phyloP scores from a whole-genome alignment of 2,888 invertebrate genomes.

The Ashinkailepas kermadecensis region DNA sequence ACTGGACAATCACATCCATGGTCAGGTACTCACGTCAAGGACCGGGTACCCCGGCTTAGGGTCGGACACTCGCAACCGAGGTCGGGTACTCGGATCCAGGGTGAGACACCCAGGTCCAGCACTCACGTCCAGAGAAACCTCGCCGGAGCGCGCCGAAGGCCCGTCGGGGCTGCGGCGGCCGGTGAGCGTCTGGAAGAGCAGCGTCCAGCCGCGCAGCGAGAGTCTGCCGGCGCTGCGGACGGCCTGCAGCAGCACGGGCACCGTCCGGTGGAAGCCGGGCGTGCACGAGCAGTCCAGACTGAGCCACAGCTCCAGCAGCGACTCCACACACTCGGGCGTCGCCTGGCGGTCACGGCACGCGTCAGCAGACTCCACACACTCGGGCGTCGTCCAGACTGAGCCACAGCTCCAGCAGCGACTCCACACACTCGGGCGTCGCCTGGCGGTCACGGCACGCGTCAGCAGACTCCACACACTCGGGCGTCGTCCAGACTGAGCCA shows the following conservation, averaged over 20 bases:
- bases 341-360: constrained; percentile 49
- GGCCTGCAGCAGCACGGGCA: constrained; percentile 29
- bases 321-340: constrained; percentile 64
- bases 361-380: too few relatives aligned
- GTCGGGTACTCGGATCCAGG: too few relatives aligned
- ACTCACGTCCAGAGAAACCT: constrained; percentile 51
- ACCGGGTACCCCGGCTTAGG: too few relatives aligned
- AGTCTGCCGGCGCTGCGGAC: constrained; percentile 42
- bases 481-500: constrained; percentile 43
- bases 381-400: constrained; percentile 65
- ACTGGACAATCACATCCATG: too few relatives aligned
- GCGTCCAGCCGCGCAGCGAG: constrained; percentile 49
- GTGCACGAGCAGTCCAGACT: constrained; percentile 60
- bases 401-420: constrained; percentile 59
- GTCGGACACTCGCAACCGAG: too few relatives aligned
- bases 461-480: too few relatives aligned
- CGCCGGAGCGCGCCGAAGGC: constrained; percentile 57
- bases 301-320: constrained; percentile 76
- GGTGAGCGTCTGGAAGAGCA: constrained; percentile 45
- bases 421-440: too few relatives aligned
- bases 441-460: too few relatives aligned
- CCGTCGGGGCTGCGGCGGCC: constrained; percentile 58
- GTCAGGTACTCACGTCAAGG: too few relatives aligned
- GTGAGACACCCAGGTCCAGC: too few relatives aligned
- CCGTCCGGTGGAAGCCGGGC: constrained; percentile 29